phyloP scores from a whole-genome alignment of 2,888 invertebrate species.

The Neocrepidodera transversa region DNA sequence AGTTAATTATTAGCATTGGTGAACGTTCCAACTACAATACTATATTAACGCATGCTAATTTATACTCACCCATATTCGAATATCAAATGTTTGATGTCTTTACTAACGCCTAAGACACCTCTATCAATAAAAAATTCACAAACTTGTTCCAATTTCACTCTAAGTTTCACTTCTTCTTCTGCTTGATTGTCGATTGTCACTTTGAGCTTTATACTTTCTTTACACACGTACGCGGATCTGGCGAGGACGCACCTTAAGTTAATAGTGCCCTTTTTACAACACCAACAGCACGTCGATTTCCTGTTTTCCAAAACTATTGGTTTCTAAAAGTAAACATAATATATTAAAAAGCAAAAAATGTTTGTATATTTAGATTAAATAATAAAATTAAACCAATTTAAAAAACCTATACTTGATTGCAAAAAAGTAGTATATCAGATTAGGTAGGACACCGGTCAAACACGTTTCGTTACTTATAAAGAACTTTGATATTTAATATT shows the following conservation, averaged over 20 bases:
- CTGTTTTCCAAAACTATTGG: slow-evolving; percentile 70
- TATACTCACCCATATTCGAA: slow-evolving; percentile 68
- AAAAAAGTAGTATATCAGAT: too few relatives aligned
- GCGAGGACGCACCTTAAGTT: slow-evolving; percentile 72
- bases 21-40: too few relatives aligned
- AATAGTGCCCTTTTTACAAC: slow-evolving; percentile 74
- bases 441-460: too few relatives aligned
- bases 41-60: too few relatives aligned
- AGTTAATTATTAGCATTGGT: too few relatives aligned
- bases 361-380: slow-evolving; percentile 1
- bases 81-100: slow-evolving; percentile 72
- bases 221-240: slow-evolving; percentile 77
- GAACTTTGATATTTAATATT: too few relatives aligned
- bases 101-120: slow-evolving; percentile 75
- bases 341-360: too few relatives aligned
- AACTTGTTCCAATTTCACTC: slow-evolving; percentile 64
- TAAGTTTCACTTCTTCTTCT: slow-evolving; percentile 55
- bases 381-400: too few relatives aligned
- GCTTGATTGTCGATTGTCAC: slow-evolving; percentile 74
- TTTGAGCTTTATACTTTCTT: slow-evolving; percentile 72
- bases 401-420: too few relatives aligned
- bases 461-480: too few relatives aligned
- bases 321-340: too few relatives aligned
- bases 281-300: slow-evolving; percentile 73
- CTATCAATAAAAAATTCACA: slow-evolving; percentile 80